Evolutionary conservation across 1,140 invertebrate species (phyloP).

Genomic region (Drosophila rufa): DNA sequence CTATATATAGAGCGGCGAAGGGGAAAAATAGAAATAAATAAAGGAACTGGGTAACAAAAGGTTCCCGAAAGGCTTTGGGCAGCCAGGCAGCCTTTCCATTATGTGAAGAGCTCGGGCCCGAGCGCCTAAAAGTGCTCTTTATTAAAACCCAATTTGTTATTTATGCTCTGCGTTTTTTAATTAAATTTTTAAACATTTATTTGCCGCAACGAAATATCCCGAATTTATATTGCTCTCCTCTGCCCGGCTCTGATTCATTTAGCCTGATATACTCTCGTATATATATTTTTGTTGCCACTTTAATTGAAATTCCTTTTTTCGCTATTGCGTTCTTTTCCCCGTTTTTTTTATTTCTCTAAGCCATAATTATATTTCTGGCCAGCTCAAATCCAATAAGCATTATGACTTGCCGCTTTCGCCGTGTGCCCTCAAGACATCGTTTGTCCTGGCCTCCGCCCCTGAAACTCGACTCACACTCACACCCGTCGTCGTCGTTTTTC

Average conservation of each 20-base stretch:
- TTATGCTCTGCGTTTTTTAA: constrained; percentile 69
- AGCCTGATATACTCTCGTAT: constrained; percentile 10
- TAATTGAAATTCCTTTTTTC: constrained; percentile 75
- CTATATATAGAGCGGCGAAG: constrained; percentile 4
- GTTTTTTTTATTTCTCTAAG: constrained; percentile 41
- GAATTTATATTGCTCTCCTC: constrained; percentile 5
- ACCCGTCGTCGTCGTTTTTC: neutral
- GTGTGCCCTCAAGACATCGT: constrained; percentile 37
- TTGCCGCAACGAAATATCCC: constrained; percentile 20
- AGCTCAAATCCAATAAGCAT: constrained; percentile 79
- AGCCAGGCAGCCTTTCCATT: constrained; percentile 55
- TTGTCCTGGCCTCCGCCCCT: constrained; percentile 36
- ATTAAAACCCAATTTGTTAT: constrained; percentile 79
- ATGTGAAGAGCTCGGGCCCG: constrained; percentile 18
- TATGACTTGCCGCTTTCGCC: constrained; percentile 68
- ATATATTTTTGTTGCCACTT: constrained; percentile 50
- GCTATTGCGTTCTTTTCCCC: constrained; percentile 17
- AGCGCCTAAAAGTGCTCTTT: constrained; percentile 67
- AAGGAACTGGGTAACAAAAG: constrained; percentile 22
- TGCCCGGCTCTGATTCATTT: constrained; percentile 29
- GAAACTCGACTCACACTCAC: constrained; percentile 31
- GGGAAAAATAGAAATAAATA: constrained; percentile 14
- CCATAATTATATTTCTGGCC: constrained; percentile 73
- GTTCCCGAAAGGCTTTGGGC: constrained; percentile 16
- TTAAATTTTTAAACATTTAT: constrained; percentile 77